Percentiles rank a stretch among this genome's conserved stretches.
Evolutionary conservation across 1,140 invertebrate genomes (phyloP).

Genomic region (Eurytemora carolleeae): DNA sequence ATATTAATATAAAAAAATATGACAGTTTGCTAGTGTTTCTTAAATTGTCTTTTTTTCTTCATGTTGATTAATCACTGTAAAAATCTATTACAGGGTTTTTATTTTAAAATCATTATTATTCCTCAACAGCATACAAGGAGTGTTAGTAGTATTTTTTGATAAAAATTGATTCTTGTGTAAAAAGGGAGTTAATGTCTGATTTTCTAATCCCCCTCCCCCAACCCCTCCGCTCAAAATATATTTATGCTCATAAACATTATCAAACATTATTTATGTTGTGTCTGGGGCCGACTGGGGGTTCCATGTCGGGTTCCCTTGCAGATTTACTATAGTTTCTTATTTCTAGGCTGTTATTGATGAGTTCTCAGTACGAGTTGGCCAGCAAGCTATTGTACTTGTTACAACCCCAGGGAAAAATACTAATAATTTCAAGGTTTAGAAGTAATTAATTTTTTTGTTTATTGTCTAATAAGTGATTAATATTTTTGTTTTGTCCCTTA

Average conservation of each 20-base stretch:
- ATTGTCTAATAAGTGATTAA: constrained; percentile 21
- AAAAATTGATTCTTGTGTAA: not conserved
- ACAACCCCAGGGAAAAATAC: constrained; percentile 90
- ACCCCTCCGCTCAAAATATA: no score
- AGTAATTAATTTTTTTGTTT: not conserved
- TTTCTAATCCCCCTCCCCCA: no score
- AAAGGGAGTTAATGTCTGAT: no score
- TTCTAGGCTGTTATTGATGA: constrained; percentile 85
- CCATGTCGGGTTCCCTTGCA: no score
- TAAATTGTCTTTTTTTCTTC: no score
- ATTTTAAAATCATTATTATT: constrained; percentile 9
- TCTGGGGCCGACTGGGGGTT: not conserved
- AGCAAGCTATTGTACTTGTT: constrained; percentile 85
- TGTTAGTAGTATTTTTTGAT: constrained; percentile 16
- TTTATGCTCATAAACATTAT: not conserved
- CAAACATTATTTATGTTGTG: not conserved
- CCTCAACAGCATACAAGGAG: not conserved
- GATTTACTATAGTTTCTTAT: constrained; percentile 8
- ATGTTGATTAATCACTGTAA: no score
- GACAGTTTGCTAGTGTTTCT: no score
- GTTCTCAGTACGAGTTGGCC: constrained; percentile 87
- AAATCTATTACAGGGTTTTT: constrained; percentile 17
- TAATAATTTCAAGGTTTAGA: constrained; percentile 55
- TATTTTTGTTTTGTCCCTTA: no score
- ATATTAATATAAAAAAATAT: no score